Base-by-base conservation (phyloP, 2,113 vertebrate genomes). In the Rhagologus leucostigma region DNA sequence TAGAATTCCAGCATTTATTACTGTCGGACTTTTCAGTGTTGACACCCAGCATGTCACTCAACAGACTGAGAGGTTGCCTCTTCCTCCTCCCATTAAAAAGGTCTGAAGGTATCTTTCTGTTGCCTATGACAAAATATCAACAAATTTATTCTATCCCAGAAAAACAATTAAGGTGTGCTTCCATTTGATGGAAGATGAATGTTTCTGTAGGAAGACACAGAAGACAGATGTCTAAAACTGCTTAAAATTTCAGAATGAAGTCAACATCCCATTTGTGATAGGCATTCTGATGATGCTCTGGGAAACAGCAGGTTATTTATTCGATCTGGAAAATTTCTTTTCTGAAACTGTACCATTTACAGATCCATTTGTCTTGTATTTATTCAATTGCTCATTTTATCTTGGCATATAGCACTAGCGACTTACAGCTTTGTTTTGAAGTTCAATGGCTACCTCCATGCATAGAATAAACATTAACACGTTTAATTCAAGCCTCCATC, bases 1-100 rank as follows among this genome's bases (percentile, higher is more conserved):
- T 17, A 29, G 22, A 50, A 78, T 60, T 71, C 35, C 39, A 70
- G 23, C 47, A 39, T 42, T 39, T 2, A 17, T 35, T 59, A 33
- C 16, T 32, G 3, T 14, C 0, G 0, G 32, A 37, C 29, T 37
- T 80, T 37, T 16, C 63, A 23, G 6, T 13, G 33, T 11, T 44
- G 30, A 50, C 16, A 52, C 7, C 6, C 22, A 35, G 10, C 0
- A 0, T n/a, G 5, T 3, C 53, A 47, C 53, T n/a, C n/a, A 59
- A 3, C 0, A 3, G 33, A 32, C 4, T 23, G 17, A 75, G n/a
- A 65, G 19, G 6, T 3, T 69, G 4, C 29, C 63, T 62, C 24
- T 39, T 47, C 35, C 18, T 79, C 22, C 47, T 50, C 37, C 37
- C 29, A 35, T 13, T 24, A 65, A 56, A 69, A 15, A 35, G 22